phyloP scores from a whole-genome alignment of 1,140 invertebrate genomes.

The Drosophila dunni region DNA sequence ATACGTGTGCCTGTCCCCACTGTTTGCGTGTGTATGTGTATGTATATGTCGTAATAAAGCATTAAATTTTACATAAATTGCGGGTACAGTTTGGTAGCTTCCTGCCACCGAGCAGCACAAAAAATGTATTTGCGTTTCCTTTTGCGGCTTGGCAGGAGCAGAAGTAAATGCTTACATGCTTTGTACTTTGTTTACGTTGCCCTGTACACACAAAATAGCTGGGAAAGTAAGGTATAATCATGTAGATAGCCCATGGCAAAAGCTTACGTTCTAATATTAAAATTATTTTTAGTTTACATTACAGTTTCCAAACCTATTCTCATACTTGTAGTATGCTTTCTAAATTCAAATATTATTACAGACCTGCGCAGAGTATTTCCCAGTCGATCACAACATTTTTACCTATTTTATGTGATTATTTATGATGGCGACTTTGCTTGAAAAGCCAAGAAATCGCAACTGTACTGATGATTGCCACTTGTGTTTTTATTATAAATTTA shows the following conservation, averaged over 20 bases:
- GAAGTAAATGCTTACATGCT: constrained; percentile 46
- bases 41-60: constrained; percentile 70
- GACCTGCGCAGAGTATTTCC: constrained; percentile 9
- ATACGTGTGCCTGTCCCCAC: constrained; percentile 24
- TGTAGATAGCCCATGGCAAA: neutral
- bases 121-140: constrained; percentile 54
- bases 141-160: constrained; percentile 8
- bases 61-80: constrained; percentile 79
- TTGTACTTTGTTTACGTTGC: constrained; percentile 52
- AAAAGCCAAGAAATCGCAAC: constrained; percentile 46
- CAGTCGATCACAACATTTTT: neutral
- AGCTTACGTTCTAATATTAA: neutral
- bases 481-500: constrained; percentile 66
- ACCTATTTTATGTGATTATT: constrained; percentile 75
- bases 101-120: constrained; percentile 29
- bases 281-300: too few relatives aligned
- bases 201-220: neutral
- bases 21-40: constrained; percentile 26
- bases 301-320: too few relatives aligned
- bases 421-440: constrained; percentile 51
- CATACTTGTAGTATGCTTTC: too few relatives aligned
- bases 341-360: too few relatives aligned
- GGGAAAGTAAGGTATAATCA: neutral
- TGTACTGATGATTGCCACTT: constrained; percentile 41
- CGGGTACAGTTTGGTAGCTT: constrained; percentile 60